These are phyloP conservation scores for Hirtodrosophila confusa DNA, from an alignment of 2,888 invertebrate species.

Conservation along the genomic window DNA sequence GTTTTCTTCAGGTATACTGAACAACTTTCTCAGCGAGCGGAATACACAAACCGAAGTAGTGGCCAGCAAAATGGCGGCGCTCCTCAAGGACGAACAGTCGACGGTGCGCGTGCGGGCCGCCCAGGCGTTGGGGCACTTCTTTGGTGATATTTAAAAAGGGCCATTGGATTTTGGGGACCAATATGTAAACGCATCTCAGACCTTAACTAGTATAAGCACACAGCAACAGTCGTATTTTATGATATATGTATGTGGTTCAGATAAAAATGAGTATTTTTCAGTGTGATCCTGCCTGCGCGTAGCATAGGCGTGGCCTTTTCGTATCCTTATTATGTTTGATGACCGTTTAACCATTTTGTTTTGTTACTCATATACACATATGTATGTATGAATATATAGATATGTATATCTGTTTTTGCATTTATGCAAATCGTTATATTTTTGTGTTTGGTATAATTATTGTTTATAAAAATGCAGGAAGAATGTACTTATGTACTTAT, in stretches of 20 bases:
- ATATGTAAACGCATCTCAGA: conserved; percentile 10
- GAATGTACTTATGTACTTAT: conserved; percentile 5
- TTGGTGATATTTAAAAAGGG: conserved; percentile 80
- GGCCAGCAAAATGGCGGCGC: conserved; percentile 81
- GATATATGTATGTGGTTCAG: conserved; percentile 24
- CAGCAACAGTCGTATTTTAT: conserved; percentile 17
- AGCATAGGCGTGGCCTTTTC: conserved; percentile 45
- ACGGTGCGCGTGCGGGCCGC: conserved; percentile 82
- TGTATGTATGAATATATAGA: conserved; percentile 15
- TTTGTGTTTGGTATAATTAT: conserved; percentile 26
- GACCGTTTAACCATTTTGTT: conserved; percentile 43
- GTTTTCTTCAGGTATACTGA: conserved; percentile 71
- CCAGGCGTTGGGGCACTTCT: conserved; percentile 83
- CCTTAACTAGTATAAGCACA: conserved; percentile 12
- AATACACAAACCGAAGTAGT: conserved; percentile 81
- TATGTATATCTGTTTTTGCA: conserved; percentile 24
- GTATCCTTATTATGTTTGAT: conserved; percentile 59
- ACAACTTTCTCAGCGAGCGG: conserved; percentile 82
- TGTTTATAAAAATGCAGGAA: conserved; percentile 11
- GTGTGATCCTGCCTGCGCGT: conserved; percentile 59
- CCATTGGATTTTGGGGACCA: conserved; percentile 33
- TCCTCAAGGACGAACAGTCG: conserved; percentile 83
- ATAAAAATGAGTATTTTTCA: conserved; percentile 55
- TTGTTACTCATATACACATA: conserved; percentile 44
- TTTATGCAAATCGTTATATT: conserved; percentile 42